These are phyloP conservation scores for Eumaeus atala DNA, from an alignment of 1,140 invertebrate species.

Conservation along the genomic window DNA sequence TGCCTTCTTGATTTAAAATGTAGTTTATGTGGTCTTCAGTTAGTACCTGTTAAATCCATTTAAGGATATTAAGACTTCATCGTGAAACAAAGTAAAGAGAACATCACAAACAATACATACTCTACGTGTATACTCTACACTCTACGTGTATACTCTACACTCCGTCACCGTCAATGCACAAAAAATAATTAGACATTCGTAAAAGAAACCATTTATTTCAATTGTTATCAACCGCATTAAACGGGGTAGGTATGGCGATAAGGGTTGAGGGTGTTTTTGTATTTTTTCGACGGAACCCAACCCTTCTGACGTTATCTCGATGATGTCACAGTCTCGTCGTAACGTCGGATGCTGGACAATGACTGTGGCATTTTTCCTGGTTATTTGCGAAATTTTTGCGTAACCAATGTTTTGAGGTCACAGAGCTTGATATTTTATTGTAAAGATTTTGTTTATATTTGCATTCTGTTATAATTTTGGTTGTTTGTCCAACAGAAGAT, in stretches of 20 bases:
- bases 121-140: no score
- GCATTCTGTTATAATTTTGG: neutral
- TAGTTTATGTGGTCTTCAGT: no score
- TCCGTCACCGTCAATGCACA: no score
- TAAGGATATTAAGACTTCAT: no score
- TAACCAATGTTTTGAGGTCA: slow-evolving; percentile 1
- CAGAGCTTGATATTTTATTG: neutral
- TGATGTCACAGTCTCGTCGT: slow-evolving; percentile 41
- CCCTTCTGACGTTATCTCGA: slow-evolving; percentile 54
- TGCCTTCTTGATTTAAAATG: no score
- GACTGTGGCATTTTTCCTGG: neutral
- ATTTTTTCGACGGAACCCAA: slow-evolving; percentile 46
- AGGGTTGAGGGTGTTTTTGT: slow-evolving; percentile 29
- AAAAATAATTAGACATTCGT: no score
- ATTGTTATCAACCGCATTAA: slow-evolving; percentile 8
- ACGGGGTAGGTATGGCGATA: neutral
- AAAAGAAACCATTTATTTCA: slow-evolving; percentile 1
- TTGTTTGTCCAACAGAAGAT: neutral
- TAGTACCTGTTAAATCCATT: no score
- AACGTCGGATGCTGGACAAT: slow-evolving; percentile 5
- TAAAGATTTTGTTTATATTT: slow-evolving; percentile 1
- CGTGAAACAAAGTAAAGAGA: no score
- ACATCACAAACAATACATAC: no score
- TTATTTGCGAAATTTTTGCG: slow-evolving; percentile 7
- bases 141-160: no score